Percentiles rank a stretch among this genome's conserved stretches.
These are phyloP conservation scores for Scolopax rusticola DNA, from an alignment of 2,797 vertebrate genomes.

Conservation along the genomic window DNA sequence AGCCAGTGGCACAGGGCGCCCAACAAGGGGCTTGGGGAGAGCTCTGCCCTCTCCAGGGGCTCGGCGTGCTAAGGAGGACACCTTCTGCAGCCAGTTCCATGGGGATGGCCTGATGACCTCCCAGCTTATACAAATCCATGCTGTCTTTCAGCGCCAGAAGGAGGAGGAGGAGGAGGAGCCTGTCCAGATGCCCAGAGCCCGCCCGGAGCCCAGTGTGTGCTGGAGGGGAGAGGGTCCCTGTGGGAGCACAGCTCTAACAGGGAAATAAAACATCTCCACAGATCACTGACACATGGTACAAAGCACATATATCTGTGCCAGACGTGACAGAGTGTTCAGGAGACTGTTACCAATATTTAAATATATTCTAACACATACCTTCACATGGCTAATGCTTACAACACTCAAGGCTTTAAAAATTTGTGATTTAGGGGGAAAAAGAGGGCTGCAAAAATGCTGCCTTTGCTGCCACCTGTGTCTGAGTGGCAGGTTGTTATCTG, in stretches of 20 bases:
- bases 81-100: background rate
- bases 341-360: background rate
- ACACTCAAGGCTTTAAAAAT: background rate
- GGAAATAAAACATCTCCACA: too few relatives aligned
- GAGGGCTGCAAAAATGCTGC: background rate
- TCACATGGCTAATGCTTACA: background rate
- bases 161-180: background rate
- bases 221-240: background rate
- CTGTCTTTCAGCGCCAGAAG: background rate
- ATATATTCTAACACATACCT: background rate
- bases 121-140: background rate
- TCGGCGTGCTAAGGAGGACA: accelerated
- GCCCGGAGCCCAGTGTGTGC: background rate
- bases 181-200: background rate
- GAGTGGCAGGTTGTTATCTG: background rate
- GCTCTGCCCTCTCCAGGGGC: background rate
- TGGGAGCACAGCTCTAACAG: too few relatives aligned
- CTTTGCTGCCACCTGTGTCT: too few relatives aligned
- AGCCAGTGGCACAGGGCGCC: accelerated
- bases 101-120: too few relatives aligned
- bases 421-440: background rate
- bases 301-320: background rate
- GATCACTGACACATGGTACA: background rate
- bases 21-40: background rate
- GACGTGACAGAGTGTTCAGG: background rate